A percentile compares a stretch with the other conserved stretches of the same genome.
phyloP scores from a whole-genome alignment of 2,888 invertebrate genomes.

The Incurvaria masculella region DNA sequence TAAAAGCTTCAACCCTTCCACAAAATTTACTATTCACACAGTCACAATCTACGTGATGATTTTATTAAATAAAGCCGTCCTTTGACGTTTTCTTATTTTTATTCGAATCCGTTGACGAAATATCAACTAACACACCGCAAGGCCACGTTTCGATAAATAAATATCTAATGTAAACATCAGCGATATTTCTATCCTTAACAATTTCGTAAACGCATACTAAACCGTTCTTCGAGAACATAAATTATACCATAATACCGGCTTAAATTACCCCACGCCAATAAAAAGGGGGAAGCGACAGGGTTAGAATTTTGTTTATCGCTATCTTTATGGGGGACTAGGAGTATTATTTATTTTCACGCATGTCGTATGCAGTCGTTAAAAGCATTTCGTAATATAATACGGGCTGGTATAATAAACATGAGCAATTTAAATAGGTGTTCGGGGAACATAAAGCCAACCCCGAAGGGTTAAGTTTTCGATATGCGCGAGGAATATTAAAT shows the following conservation, averaged over 20 bases:
- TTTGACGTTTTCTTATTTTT: background rate
- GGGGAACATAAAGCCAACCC: background rate
- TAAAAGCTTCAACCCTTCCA: background rate
- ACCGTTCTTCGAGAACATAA: slow-evolving; percentile 48
- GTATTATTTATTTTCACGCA: slow-evolving; percentile 48
- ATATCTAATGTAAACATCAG: slow-evolving; percentile 42
- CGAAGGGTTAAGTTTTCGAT: background rate
- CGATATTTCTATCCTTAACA: slow-evolving; percentile 53
- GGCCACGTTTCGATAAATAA: background rate
- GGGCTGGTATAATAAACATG: slow-evolving; percentile 34
- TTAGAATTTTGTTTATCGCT: slow-evolving; percentile 52
- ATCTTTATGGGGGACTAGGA: slow-evolving; percentile 48
- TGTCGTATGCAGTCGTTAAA: slow-evolving; percentile 26
- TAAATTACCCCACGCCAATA: slow-evolving; percentile 53
- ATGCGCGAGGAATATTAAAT: too few species aligned
- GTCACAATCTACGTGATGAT: background rate
- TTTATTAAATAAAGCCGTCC: background rate
- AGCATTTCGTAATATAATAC: slow-evolving; percentile 38
- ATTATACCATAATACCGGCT: slow-evolving; percentile 45
- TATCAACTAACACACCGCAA: background rate
- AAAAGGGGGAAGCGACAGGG: slow-evolving; percentile 47
- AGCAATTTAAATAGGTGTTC: background rate
- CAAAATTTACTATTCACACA: too few species aligned
- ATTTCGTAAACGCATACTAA: slow-evolving; percentile 53
- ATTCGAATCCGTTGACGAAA: background rate